Percentiles rank a stretch among this genome's conserved stretches.
These are phyloP conservation scores for Pantherophis guttatus DNA, from an alignment of 2,113 vertebrate genomes.

Conservation along the genomic window DNA sequence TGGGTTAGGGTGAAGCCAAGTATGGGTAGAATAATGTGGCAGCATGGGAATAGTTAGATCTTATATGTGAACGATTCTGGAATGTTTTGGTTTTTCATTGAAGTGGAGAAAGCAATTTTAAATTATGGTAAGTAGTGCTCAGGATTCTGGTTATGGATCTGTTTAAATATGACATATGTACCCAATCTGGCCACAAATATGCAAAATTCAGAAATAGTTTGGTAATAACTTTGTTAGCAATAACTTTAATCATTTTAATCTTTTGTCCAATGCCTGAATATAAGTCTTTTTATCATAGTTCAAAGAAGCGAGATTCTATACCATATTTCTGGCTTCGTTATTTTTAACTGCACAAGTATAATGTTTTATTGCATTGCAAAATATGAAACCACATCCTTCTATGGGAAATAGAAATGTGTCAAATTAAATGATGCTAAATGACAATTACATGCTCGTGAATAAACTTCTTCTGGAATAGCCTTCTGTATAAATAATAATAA, in stretches of 20 bases:
- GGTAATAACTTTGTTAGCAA: neutral
- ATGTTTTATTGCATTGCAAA: neutral
- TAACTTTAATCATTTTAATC: neutral
- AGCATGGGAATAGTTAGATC: neutral
- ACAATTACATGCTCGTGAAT: conserved; percentile 34
- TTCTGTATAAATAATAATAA: conserved; percentile 3
- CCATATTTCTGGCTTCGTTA: neutral
- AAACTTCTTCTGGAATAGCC: conserved; percentile 21
- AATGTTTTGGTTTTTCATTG: neutral
- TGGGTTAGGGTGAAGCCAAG: neutral
- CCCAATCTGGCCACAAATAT: neutral
- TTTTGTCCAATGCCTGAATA: neutral
- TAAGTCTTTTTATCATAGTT: neutral
- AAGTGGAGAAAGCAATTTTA: neutral
- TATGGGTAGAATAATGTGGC: neutral
- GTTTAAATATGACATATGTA: neutral
- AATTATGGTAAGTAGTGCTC: neutral
- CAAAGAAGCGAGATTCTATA: neutral
- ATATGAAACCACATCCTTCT: neutral
- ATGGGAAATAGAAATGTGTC: neutral
- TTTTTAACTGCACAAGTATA: neutral
- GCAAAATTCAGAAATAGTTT: neutral
- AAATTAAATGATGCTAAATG: conserved; percentile 20
- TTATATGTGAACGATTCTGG: neutral
- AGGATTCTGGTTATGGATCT: neutral